These are phyloP conservation scores for Phrynocephalus vlangalii DNA, from an alignment of 2,797 vertebrate species.

Conservation along the genomic window DNA sequence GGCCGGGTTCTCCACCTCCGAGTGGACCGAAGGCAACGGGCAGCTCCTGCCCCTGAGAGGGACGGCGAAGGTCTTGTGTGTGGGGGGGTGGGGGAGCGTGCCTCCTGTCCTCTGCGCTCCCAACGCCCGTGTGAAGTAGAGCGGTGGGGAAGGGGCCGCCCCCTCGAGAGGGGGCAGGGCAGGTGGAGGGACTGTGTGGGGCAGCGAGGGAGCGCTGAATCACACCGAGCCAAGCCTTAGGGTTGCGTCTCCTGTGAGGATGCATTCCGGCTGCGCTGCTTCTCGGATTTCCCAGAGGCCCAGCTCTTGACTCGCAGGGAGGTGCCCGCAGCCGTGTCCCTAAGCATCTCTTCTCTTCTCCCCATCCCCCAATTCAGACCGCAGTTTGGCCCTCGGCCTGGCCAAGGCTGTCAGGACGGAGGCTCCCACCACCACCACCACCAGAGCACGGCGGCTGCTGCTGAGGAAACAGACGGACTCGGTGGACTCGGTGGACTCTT, in stretches of 20 bases:
- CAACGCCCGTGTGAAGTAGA: too few relatives aligned
- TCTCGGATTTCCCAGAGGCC: not conserved
- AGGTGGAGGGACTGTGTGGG: too few relatives aligned
- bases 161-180: not conserved
- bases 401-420: constrained; percentile 81
- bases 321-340: not conserved
- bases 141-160: too few relatives aligned
- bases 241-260: not conserved
- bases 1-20: too few relatives aligned
- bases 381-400: constrained; percentile 77
- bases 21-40: not conserved
- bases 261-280: not conserved
- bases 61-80: not conserved
- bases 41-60: not conserved
- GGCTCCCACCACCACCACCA: constrained; percentile 69
- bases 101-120: not conserved
- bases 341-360: not conserved
- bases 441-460: constrained; percentile 75
- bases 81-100: not conserved
- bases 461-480: constrained; percentile 82
- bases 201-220: too few relatives aligned
- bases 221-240: too few relatives aligned
- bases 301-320: too few relatives aligned
- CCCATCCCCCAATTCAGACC: constrained; percentile 78
- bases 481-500: constrained; percentile 80